These are phyloP conservation scores for Coptotermes formosanus DNA, from an alignment of 1,140 invertebrate species.

Conservation along the genomic window DNA sequence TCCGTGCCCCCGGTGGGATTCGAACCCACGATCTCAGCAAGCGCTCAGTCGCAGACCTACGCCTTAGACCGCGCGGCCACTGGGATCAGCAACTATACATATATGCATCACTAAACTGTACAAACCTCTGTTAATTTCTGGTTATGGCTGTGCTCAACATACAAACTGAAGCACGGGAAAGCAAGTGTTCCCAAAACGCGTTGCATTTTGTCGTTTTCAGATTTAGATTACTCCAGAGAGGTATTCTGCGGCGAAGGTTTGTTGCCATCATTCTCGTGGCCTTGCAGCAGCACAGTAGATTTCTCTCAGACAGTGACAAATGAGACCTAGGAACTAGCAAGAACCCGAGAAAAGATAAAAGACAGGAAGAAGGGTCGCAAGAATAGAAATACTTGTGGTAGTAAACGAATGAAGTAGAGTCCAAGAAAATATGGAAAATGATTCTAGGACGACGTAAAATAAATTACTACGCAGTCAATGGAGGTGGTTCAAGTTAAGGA, in stretches of 20 bases:
- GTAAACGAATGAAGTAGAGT: background rate
- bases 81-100: too few species aligned
- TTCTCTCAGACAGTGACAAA: slow-evolving; percentile 22
- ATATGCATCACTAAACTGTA: too few species aligned
- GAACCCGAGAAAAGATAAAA: slow-evolving; percentile 16
- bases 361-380: background rate
- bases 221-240: background rate
- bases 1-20: too few species aligned
- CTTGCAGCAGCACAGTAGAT: background rate
- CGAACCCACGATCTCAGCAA: too few species aligned
- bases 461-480: slow-evolving; percentile 8
- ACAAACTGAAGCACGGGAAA: too few species aligned
- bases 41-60: too few species aligned
- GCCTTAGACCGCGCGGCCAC: too few species aligned
- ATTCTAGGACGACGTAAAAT: slow-evolving; percentile 23
- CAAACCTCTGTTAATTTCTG: too few species aligned
- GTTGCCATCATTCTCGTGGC: background rate
- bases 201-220: too few species aligned
- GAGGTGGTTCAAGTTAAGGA: background rate
- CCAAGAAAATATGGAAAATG: slow-evolving; percentile 25
- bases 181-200: too few species aligned
- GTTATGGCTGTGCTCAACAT: too few species aligned
- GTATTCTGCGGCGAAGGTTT: background rate
- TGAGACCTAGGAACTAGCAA: slow-evolving; percentile 9
- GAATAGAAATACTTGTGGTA: background rate